Percentiles rank a stretch among this genome's conserved stretches.
phyloP scores from a whole-genome alignment of 2,888 invertebrate species.

The Drosophila rellima region DNA sequence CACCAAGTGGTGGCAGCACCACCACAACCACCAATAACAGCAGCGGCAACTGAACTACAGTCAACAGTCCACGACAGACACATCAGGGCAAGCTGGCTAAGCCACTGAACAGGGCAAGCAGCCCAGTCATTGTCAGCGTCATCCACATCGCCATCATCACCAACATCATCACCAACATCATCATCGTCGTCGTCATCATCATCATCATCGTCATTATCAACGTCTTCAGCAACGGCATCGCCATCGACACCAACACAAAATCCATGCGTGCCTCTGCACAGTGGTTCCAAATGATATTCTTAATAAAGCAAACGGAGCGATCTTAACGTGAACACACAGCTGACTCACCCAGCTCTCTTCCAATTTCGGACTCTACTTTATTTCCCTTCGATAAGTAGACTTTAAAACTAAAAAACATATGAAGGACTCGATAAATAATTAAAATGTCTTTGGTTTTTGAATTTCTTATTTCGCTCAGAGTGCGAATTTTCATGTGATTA shows the following conservation, averaged over 20 bases:
- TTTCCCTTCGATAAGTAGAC: too few species aligned
- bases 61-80: conserved; percentile 35
- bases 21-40: conserved; percentile 30
- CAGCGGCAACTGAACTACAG: conserved; percentile 34
- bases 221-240: conserved; percentile 46
- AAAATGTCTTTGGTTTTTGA: too few species aligned
- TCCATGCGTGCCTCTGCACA: conserved; percentile 43
- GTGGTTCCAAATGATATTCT: conserved; percentile 20
- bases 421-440: too few species aligned
- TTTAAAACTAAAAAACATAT: too few species aligned
- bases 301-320: too few species aligned
- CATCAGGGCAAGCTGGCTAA: conserved; percentile 13
- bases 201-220: conserved; percentile 35
- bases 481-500: too few species aligned
- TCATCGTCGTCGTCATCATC: conserved; percentile 47
- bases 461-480: too few species aligned
- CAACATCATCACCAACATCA: conserved; percentile 44
- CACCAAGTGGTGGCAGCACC: conserved; percentile 70
- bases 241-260: conserved; percentile 58
- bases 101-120: conserved; percentile 43
- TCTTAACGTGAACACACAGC: too few species aligned
- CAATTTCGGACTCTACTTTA: too few species aligned
- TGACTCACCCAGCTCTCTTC: too few species aligned
- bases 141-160: conserved; percentile 11
- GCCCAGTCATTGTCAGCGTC: conserved; percentile 51